Evolutionary conservation across 2,888 invertebrate species (phyloP).

Genomic region (Axea sp.): DNA sequence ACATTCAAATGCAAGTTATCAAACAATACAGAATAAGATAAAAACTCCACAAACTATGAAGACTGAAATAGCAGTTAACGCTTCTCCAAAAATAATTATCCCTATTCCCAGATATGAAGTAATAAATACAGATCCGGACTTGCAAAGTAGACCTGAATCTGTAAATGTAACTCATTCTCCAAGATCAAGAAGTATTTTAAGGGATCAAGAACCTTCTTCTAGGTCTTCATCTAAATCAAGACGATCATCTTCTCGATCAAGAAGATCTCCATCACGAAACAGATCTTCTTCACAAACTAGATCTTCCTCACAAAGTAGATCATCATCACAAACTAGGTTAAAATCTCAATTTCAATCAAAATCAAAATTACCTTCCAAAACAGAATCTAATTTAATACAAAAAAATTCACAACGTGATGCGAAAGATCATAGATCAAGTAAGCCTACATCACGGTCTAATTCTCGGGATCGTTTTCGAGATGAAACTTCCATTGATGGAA

Average conservation of each 20-base stretch:
- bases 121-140: too few species aligned
- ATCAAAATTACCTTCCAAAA: conserved; percentile 67
- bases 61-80: too few species aligned
- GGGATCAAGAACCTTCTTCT: conserved; percentile 60
- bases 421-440: conserved; percentile 54
- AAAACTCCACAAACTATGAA: too few species aligned
- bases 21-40: too few species aligned
- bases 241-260: conserved; percentile 3
- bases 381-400: conserved; percentile 63
- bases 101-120: too few species aligned
- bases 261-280: conserved; percentile 36
- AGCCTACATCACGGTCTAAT: conserved; percentile 70
- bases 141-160: too few species aligned
- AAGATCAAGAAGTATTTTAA: conserved; percentile 65
- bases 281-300: conserved; percentile 5
- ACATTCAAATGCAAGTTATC: too few species aligned
- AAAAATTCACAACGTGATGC: not conserved
- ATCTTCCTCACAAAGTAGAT: conserved; percentile 60
- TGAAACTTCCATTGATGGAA: conserved; percentile 75
- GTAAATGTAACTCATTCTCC: too few species aligned
- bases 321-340: conserved; percentile 67
- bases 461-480: conserved; percentile 71
- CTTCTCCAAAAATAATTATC: too few species aligned
- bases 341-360: conserved; percentile 56
- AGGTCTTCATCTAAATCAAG: conserved; percentile 47